Evolutionary conservation across 2,888 invertebrate genomes (phyloP).

Genomic region (Phengaris arion): DNA sequence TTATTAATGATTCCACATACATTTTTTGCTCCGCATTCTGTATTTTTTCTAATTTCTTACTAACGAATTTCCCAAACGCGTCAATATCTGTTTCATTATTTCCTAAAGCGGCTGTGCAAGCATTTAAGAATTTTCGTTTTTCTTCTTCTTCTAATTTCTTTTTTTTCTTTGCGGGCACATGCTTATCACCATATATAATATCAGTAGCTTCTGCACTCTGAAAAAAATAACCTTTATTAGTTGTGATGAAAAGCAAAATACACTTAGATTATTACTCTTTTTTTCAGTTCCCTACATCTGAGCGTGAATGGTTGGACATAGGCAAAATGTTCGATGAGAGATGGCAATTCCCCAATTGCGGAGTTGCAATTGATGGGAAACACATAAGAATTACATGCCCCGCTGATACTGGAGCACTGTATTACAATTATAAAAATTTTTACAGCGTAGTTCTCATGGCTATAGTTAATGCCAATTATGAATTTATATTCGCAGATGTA

Average conservation of each 20-base stretch:
- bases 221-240: conserved; percentile 1
- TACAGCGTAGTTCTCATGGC: conserved; percentile 31
- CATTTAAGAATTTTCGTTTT: neutral
- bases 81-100: conserved; percentile 1
- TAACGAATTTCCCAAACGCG: conserved; percentile 1
- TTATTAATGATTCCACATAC: conserved; percentile 23
- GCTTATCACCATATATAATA: neutral
- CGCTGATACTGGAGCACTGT: conserved; percentile 31
- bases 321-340: conserved; percentile 26
- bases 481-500: conserved; percentile 30
- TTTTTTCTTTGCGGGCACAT: neutral
- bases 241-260: neutral
- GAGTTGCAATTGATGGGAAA: conserved; percentile 35
- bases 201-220: neutral
- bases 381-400: conserved; percentile 33
- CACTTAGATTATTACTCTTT: conserved; percentile 1
- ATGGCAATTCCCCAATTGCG: conserved; percentile 35
- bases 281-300: conserved; percentile 24
- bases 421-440: conserved; percentile 32
- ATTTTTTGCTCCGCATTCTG: conserved; percentile 16
- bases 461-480: conserved; percentile 32
- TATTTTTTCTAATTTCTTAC: conserved; percentile 22
- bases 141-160: neutral
- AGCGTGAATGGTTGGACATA: conserved; percentile 28
- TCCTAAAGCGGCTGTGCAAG: neutral